Evolutionary conservation across 2,888 invertebrate genomes (phyloP).

Genomic region (Venustoraphidia nigricollis): DNA sequence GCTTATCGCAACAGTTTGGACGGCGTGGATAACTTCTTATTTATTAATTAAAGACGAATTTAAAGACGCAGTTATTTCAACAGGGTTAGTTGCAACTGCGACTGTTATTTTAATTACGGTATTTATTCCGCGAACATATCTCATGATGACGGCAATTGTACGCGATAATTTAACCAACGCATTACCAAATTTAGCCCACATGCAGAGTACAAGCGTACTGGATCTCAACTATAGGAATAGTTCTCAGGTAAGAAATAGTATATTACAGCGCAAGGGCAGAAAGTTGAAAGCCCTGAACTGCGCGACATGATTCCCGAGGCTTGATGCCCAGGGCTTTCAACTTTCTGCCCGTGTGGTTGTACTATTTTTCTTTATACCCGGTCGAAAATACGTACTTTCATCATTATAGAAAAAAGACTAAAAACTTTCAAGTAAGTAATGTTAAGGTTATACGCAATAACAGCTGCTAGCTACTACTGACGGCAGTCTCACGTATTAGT

Average conservation of each 20-base stretch:
- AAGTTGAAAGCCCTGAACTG: too few relatives aligned
- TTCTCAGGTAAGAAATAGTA: constrained; percentile 25
- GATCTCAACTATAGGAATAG: constrained; percentile 26
- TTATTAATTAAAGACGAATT: constrained; percentile 32
- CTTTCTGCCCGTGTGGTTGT: too few relatives aligned
- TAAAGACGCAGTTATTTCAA: constrained; percentile 41
- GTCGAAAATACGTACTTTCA: too few relatives aligned
- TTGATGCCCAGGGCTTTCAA: too few relatives aligned
- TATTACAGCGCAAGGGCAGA: too few relatives aligned
- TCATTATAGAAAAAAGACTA: too few relatives aligned
- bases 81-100: constrained; percentile 44
- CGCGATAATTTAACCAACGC: constrained; percentile 40
- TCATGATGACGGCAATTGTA: constrained; percentile 46
- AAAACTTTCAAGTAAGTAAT: too few relatives aligned
- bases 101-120: constrained; percentile 43
- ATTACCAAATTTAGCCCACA: constrained; percentile 30
- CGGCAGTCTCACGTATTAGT: too few relatives aligned
- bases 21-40: constrained; percentile 40
- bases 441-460: too few relatives aligned
- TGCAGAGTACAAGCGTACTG: constrained; percentile 26
- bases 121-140: constrained; percentile 52
- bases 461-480: too few relatives aligned
- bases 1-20: constrained; percentile 39
- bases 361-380: too few relatives aligned
- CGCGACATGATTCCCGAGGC: too few relatives aligned